These are phyloP conservation scores for Dendrocincla tyrannina DNA, from an alignment of 2,797 vertebrate genomes.

Conservation along the genomic window DNA sequence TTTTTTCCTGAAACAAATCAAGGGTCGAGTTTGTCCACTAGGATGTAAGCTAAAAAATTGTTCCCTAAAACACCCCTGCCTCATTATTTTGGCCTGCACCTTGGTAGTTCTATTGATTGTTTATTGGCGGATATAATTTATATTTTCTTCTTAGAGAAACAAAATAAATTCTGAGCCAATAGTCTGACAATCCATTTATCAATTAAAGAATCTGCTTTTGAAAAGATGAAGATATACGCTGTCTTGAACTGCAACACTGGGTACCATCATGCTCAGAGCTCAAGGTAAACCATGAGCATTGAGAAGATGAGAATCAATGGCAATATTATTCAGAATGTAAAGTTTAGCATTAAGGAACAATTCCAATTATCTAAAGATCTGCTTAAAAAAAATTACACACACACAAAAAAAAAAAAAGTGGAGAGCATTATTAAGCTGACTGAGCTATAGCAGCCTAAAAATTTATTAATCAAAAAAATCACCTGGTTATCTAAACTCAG, in stretches of 20 bases:
- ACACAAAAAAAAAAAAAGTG: not conserved
- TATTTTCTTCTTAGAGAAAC: not conserved
- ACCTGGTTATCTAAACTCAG: not conserved
- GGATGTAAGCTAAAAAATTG: not conserved
- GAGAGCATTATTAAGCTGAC: not conserved
- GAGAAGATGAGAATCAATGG: not conserved
- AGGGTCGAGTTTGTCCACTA: not conserved
- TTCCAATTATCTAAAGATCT: not conserved
- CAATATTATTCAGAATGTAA: not conserved
- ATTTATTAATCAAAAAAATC: not conserved
- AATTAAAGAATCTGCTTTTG: not conserved
- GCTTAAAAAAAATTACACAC: not conserved
- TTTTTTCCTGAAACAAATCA: not conserved
- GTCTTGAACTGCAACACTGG: not conserved
- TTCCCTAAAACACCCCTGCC: not conserved
- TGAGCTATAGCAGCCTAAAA: not conserved
- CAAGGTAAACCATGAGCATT: not conserved
- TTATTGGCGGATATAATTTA: not conserved
- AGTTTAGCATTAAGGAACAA: not conserved
- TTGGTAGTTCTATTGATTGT: not conserved
- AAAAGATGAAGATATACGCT: not conserved
- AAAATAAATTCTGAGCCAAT: not conserved
- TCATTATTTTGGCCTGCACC: not conserved
- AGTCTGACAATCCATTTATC: not conserved
- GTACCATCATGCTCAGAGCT: not conserved